Base-by-base conservation (phyloP, 1,140 invertebrate species). In the Drosophila ficusphila region DNA sequence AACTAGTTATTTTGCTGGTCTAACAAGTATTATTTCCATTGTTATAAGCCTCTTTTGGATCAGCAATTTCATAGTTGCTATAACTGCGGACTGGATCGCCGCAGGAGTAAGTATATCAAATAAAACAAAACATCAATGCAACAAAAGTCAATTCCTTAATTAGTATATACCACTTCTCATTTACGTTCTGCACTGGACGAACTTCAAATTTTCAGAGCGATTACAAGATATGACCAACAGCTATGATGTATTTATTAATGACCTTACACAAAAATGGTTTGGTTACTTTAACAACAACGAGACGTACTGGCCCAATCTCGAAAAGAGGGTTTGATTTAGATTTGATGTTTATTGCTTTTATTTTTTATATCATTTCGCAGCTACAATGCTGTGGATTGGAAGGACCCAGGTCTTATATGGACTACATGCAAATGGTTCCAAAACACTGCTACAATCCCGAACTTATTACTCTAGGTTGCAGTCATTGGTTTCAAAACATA, bases 371-470 rank as follows among this genome's bases (percentile, higher is more conserved):
- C 18, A 7, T 27, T 14, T 14, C 4, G 0, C 18, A 81, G 78
- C 3, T 77, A 3, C 18, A 27, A 2, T 81, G 78, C 2, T 81
- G 78, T 39, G 78, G 78, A 18, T 8, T 60, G 18, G 68, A 68
- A 0, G 61, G 78, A 8, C 78, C 78, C 1, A 29, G 54, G 0
- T 39, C 41, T 9, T 81, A 82, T 23, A 16, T 81, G 41, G 54
- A 68, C 0, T 68, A 64, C 8, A 1, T 77, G 18, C 56, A 23
- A 0, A 44, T n/a, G 14, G 48, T 81, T 11, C 60, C 56, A 0
- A 9, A 2, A 0, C 36, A 53, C 0, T 81, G 78, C 33, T 81
- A 64, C 16, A 16, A 18, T 7, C 38, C 31, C 2, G 2, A 19
- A 4, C 33, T 81, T 1, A 54, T 73, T 8, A 77, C 38, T 0